phyloP scores from a whole-genome alignment of 2,797 vertebrate genomes.

The Hirundo rustica region DNA sequence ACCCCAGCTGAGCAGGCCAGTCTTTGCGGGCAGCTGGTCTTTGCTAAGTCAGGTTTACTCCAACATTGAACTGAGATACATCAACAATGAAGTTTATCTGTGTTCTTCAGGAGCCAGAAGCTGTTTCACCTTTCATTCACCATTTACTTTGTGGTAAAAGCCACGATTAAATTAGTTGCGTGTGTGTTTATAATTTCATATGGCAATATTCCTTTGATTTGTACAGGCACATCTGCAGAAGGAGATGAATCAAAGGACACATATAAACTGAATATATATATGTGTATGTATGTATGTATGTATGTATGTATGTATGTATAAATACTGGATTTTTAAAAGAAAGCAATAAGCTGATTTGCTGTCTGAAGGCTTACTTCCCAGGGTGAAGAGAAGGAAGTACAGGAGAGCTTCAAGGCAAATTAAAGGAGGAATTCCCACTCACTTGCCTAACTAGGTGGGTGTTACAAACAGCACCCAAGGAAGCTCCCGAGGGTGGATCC shows the following conservation, averaged over 20 bases:
- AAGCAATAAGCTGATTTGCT: background rate
- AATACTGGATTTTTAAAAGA: background rate
- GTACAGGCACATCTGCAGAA: background rate
- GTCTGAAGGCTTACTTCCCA: background rate
- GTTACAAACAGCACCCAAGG: accelerated
- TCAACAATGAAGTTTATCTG: accelerated
- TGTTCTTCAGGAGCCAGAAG: background rate
- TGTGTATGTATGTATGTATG: no score
- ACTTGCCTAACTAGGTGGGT: accelerated
- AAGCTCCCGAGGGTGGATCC: no score
- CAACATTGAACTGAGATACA: background rate
- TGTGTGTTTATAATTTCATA: background rate
- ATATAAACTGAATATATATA: accelerated
- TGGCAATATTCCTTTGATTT: background rate
- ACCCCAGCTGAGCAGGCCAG: background rate
- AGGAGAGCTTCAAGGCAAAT: background rate
- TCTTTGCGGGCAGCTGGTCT: background rate
- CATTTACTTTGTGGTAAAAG: background rate
- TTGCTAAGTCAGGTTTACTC: background rate
- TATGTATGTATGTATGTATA: no score
- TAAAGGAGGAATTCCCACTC: background rate
- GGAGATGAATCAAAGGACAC: background rate
- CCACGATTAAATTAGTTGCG: accelerated
- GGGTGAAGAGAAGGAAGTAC: background rate
- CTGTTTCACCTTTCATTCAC: background rate